phyloP scores from a whole-genome alignment of 2,888 invertebrate species.

The Agrilus cyanescens region DNA sequence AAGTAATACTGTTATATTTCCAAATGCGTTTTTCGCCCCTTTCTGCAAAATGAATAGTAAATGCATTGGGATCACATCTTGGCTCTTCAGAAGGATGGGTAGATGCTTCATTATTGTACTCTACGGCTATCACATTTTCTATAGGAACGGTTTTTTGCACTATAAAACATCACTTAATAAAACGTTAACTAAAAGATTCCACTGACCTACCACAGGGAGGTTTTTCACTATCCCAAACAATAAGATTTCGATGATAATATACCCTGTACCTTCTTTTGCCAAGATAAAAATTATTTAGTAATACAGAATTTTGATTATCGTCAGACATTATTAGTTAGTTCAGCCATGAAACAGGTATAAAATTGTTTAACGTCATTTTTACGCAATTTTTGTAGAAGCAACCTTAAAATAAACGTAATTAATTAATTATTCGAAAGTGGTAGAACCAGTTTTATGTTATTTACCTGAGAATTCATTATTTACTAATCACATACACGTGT shows the following conservation, averaged over 20 bases:
- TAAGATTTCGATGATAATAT: conserved; percentile 47
- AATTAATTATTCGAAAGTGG: too few species aligned
- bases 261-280: conserved; percentile 50
- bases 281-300: conserved; percentile 42
- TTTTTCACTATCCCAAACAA: conserved; percentile 52
- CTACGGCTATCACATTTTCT: conserved; percentile 43
- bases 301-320: conserved; percentile 27
- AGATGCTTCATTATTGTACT: conserved; percentile 34
- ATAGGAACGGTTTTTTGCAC: conserved; percentile 44
- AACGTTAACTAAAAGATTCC: conserved; percentile 2
- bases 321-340: conserved; percentile 17
- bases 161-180: conserved; percentile 23
- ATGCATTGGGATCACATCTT: conserved; percentile 35
- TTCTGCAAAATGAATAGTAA: conserved; percentile 51
- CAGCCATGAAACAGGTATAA: too few species aligned
- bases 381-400: too few species aligned
- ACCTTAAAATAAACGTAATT: too few species aligned
- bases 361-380: too few species aligned
- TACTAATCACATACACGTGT: too few species aligned
- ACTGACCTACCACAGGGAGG: conserved; percentile 41
- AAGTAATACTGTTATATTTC: conserved; percentile 43
- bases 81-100: conserved; percentile 30
- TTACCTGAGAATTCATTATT: too few species aligned
- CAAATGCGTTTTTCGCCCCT: conserved; percentile 44
- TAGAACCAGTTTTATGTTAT: too few species aligned